These are phyloP conservation scores for Orthosia incerta DNA, from an alignment of 2,888 invertebrate species.

Conservation along the genomic window DNA sequence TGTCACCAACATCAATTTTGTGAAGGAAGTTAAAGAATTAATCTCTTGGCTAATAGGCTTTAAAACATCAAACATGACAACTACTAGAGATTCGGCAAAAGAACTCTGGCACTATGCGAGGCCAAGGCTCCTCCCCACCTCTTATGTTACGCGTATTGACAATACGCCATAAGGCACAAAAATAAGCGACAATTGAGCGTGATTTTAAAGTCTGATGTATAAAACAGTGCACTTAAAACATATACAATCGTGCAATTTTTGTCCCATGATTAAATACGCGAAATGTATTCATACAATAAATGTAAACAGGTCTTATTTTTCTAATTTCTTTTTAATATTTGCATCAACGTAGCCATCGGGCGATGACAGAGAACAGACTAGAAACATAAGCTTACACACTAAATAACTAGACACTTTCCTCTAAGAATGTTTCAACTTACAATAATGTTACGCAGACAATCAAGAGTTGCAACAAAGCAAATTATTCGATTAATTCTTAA, in stretches of 20 bases:
- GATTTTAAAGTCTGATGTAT: not conserved
- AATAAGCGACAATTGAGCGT: not conserved
- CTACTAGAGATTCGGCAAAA: not conserved
- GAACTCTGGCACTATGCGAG: not conserved
- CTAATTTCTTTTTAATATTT: slow-evolving; percentile 13
- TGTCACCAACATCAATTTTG: no score
- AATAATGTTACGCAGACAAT: not conserved
- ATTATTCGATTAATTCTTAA: slow-evolving; percentile 6
- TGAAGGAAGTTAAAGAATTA: not conserved
- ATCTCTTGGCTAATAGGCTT: not conserved
- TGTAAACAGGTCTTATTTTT: not conserved
- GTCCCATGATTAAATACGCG: not conserved
- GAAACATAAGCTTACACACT: slow-evolving; percentile 78
- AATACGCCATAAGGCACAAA: slow-evolving; percentile 19
- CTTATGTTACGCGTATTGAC: not conserved
- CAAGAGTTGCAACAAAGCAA: not conserved
- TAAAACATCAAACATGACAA: not conserved
- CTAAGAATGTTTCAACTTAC: slow-evolving; percentile 11
- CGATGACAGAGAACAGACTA: slow-evolving; percentile 74
- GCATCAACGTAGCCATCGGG: slow-evolving; percentile 12
- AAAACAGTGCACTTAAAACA: slow-evolving; percentile 24
- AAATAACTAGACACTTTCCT: slow-evolving; percentile 70
- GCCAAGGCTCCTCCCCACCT: no score
- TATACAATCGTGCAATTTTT: slow-evolving; percentile 10
- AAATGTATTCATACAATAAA: slow-evolving; percentile 19